phyloP scores from a whole-genome alignment of 2,888 invertebrate species.

The Cetonia aurata region DNA sequence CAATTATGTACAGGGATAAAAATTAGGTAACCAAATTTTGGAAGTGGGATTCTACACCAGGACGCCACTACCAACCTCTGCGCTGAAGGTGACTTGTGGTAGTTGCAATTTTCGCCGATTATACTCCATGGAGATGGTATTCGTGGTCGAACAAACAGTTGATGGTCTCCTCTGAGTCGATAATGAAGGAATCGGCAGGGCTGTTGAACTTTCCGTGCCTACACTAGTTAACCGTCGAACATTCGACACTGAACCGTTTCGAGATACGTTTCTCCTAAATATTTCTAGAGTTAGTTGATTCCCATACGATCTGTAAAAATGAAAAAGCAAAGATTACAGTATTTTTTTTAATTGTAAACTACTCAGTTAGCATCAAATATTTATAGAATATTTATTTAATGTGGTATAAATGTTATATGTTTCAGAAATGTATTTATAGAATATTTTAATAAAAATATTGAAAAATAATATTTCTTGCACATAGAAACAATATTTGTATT shows the following conservation, averaged over 20 bases:
- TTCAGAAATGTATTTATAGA: too few relatives aligned
- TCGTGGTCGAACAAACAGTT: constrained; percentile 76
- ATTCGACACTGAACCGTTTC: constrained; percentile 64
- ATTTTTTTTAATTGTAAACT: too few relatives aligned
- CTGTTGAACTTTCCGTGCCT: constrained; percentile 54
- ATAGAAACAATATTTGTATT: too few relatives aligned
- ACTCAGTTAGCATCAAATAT: too few relatives aligned
- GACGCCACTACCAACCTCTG: constrained; percentile 92
- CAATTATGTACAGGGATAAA: too few relatives aligned
- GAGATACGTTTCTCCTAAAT: constrained; percentile 73
- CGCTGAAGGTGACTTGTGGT: constrained; percentile 88
- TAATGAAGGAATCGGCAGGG: constrained; percentile 57
- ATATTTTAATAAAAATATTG: too few relatives aligned
- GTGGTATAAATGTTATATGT: too few relatives aligned
- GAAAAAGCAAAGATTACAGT: constrained; percentile 31
- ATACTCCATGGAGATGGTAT: constrained; percentile 70
- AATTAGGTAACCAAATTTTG: too few relatives aligned
- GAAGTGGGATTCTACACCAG: constrained; percentile 71
- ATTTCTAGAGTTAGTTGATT: constrained; percentile 78
- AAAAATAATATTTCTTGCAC: too few relatives aligned
- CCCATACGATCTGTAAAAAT: constrained; percentile 79
- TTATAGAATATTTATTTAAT: too few relatives aligned
- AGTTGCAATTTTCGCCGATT: constrained; percentile 76
- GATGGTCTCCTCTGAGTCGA: constrained; percentile 70
- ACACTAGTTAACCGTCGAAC: constrained; percentile 51